Base-by-base conservation (phyloP, 2,797 vertebrate genomes). In the Dipus sagitta region DNA sequence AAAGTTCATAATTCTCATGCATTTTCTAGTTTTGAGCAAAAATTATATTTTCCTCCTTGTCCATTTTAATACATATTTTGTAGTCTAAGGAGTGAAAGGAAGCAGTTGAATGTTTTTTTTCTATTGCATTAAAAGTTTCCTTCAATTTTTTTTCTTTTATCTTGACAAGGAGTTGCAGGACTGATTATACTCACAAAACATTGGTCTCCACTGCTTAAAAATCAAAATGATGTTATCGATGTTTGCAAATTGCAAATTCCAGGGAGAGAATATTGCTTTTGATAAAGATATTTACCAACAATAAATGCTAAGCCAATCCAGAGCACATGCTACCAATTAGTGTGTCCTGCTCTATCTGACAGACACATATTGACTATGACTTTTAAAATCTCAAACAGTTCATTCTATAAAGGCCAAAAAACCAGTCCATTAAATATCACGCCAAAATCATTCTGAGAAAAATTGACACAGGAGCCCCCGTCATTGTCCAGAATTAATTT, bases 361-460 rank as follows among this genome's bases (percentile, higher is more conserved):
- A 62, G 52, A 7, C 18, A 95, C 42, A 64, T 94, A 70, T n/a
- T 70, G 67, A 92, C 6, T 13, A 79, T 92, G 94, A 74, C 52
- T 94, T 96, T 1, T 71, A 89, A 77, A 92, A 65, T 10, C 80
- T 6, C 84, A 96, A 91, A 47, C 79, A 91, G 54, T 52, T 78
- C 83, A 93, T 92, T 84, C 54, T 32, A n/a, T 30, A 92, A 93
- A 92, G 89, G 70, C 72, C 76, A 72, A 78, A 78, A 58, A 90
- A 92, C 64, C 88, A 38, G 80, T 77, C 52, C 34, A 52, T 88
- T 95, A 96, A 97, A 93, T 80, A 86, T 17, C 34, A 58, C 76
- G 91, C 54, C 90, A 97, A 91, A 92, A 96, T 94, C 75, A 86
- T 82, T 74, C 74, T 77, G 67, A 95, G 95, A 92, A 93, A 95